phyloP scores from a whole-genome alignment of 2,888 invertebrate species.

The Sesamia inferens region DNA sequence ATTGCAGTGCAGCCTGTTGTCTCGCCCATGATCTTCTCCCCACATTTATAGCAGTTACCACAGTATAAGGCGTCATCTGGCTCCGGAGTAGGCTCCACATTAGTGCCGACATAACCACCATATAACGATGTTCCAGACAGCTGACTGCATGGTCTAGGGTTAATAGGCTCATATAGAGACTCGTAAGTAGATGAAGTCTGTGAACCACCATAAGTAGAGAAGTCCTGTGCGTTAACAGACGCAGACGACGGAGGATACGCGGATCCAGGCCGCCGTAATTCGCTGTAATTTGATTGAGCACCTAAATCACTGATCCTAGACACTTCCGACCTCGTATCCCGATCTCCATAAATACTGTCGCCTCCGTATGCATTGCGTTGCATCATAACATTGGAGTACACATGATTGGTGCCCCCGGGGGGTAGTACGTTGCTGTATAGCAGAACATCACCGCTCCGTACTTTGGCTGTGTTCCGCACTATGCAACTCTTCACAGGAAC shows the following conservation, averaged over 20 bases:
- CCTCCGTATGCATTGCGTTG: conserved; percentile 85
- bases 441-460: conserved; percentile 85
- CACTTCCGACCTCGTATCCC: conserved; percentile 83
- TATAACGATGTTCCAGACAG: conserved; percentile 91
- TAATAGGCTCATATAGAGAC: conserved; percentile 91
- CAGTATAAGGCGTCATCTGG: conserved; percentile 92
- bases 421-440: conserved; percentile 87
- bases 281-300: conserved; percentile 91
- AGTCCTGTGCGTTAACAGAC: conserved; percentile 88
- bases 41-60: conserved; percentile 98
- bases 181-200: conserved; percentile 92
- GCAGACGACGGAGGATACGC: conserved; percentile 89
- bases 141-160: conserved; percentile 90
- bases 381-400: conserved; percentile 86
- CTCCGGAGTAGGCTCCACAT: conserved; percentile 95
- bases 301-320: conserved; percentile 87
- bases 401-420: conserved; percentile 87
- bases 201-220: conserved; percentile 89
- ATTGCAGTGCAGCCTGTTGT: conserved; percentile 99
- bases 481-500: conserved; percentile 89
- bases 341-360: conserved; percentile 87
- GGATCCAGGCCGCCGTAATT: conserved; percentile 90
- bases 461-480: conserved; percentile 82
- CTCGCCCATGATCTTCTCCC: conserved; percentile 97
- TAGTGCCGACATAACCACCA: conserved; percentile 91